Conservation (phyloP, 2,113 vertebrate species). For the Tenrec ecaudatus region DNA sequence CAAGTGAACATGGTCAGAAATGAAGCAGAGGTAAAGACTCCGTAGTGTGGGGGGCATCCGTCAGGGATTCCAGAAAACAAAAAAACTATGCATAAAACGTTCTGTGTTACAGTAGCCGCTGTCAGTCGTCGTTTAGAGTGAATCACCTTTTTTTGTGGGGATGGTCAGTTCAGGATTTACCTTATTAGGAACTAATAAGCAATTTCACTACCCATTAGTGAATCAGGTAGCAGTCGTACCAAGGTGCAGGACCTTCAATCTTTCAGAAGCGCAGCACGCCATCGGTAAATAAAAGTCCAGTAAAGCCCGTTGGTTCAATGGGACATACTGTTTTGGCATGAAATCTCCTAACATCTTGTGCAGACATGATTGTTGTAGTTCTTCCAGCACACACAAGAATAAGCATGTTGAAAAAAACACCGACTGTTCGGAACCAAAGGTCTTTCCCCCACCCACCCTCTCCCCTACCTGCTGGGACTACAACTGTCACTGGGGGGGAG, state of each 20-base stretch:
- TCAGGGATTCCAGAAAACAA: background rate
- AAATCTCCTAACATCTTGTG: conserved; percentile 25
- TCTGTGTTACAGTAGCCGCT: background rate
- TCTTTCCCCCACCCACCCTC: background rate
- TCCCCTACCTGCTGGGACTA: background rate
- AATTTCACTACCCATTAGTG: conserved; percentile 41
- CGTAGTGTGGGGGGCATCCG: background rate
- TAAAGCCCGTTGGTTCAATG: conserved; percentile 42
- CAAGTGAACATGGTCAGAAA: conserved; percentile 96
- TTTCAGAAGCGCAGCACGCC: conserved; percentile 40
- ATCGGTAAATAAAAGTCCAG: conserved; percentile 74
- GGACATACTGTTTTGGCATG: background rate
- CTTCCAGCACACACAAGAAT: background rate
- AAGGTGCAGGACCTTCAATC: conserved; percentile 25
- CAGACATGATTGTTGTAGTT: background rate
- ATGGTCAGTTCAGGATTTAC: conserved; percentile 45
- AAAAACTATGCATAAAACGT: background rate
- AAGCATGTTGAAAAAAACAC: background rate
- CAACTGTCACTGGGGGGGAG: background rate
- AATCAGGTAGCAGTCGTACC: conserved; percentile 31
- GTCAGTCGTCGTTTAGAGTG: background rate
- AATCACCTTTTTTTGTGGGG: conserved; percentile 46
- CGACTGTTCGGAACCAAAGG: background rate
- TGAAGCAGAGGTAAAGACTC: conserved; percentile 94
- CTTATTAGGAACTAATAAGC: conserved; percentile 36